A percentile compares a stretch with the other conserved stretches of the same genome.
phyloP scores from a whole-genome alignment of 1,140 invertebrate genomes.

The Drosophila mojavensis region DNA sequence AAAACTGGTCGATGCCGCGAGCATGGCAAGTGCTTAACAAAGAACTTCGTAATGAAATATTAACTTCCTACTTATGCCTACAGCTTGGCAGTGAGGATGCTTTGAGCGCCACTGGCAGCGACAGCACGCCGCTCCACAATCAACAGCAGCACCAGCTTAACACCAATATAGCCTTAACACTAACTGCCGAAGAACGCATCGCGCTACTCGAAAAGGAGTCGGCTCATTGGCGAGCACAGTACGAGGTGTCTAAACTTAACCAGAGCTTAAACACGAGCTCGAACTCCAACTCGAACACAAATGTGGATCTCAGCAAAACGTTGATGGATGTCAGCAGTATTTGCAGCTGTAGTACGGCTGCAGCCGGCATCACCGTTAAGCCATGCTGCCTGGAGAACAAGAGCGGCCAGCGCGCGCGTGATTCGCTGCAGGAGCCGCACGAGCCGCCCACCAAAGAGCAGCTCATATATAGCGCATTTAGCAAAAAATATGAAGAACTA shows the following conservation, averaged over 20 bases:
- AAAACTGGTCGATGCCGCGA: slow-evolving; percentile 80
- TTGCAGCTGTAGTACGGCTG: slow-evolving; percentile 76
- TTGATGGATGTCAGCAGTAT: slow-evolving; percentile 34
- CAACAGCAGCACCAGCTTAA: slow-evolving; percentile 39
- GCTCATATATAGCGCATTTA: slow-evolving; percentile 73
- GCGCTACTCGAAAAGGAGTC: slow-evolving; percentile 85
- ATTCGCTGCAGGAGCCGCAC: slow-evolving; percentile 59
- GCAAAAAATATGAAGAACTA: slow-evolving; percentile 78
- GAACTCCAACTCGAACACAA: slow-evolving; percentile 47
- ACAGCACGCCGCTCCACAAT: slow-evolving; percentile 74
- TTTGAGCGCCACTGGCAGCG: slow-evolving; percentile 84
- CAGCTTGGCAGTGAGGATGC: slow-evolving; percentile 87
- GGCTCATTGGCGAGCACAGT: slow-evolving; percentile 86
- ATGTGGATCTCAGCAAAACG: slow-evolving; percentile 52
- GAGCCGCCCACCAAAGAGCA: slow-evolving; percentile 72
- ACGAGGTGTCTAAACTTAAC: slow-evolving; percentile 85
- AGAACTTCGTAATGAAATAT: neutral
- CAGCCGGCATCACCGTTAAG: slow-evolving; percentile 68
- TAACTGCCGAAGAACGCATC: slow-evolving; percentile 72
- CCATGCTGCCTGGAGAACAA: slow-evolving; percentile 47
- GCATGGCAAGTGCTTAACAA: slow-evolving; percentile 61
- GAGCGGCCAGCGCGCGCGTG: slow-evolving; percentile 48
- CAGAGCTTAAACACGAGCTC: slow-evolving; percentile 67
- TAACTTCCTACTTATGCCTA: slow-evolving; percentile 35
- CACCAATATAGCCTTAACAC: slow-evolving; percentile 32